Base-by-base conservation (phyloP, 1,140 invertebrate species). In the Eubasilissa regina region DNA sequence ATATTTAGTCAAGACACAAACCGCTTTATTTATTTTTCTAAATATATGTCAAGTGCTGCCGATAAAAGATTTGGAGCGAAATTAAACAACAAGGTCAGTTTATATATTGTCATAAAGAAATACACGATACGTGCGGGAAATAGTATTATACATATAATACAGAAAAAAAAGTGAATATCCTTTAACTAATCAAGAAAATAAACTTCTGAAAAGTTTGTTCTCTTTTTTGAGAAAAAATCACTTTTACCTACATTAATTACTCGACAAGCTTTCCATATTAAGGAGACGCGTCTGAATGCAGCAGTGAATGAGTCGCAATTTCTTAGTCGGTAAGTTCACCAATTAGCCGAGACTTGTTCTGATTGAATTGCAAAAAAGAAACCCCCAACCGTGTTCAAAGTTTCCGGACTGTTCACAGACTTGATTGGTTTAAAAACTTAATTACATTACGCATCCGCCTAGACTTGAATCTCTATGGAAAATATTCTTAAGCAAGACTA, bases 381-480 rank as follows among this genome's bases (percentile, higher is more conserved):
- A 53, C 21, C 58, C 70, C 75, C 81, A 1, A 35, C 25, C 25
- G 25, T 75, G 75, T 80, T 78, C 75, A 64, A 77, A 80, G 72
- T 82, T 82, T 78, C 78, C 74, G 74, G 75, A 74, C 51, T 55
- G 62, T 78, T 53, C 48, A 25, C 55, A 75, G 81, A 75, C 75
- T 80, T 80, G 81, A 82, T 80, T 80, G 76, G 75, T 82, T 82
- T 80, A 80, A 82, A 80, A 82, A 82, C 81, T 82, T 82, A 82
- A 82, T 82, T 82, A 64, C 78, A 80, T 82, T 78, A 80, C 72
- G 81, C 64, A 73, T 58, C 55, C 77, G 80, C 17, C 70, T 51
- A 35, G 53, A 19, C 45, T 51, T 70, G 44, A 70, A 17, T 48
- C 13, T 19, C 66, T 25, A 21, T 53, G 66, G 66, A 70, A 48